Conservation (phyloP, 1,140 invertebrate species). For the Tachypleus tridentatus region DNA sequence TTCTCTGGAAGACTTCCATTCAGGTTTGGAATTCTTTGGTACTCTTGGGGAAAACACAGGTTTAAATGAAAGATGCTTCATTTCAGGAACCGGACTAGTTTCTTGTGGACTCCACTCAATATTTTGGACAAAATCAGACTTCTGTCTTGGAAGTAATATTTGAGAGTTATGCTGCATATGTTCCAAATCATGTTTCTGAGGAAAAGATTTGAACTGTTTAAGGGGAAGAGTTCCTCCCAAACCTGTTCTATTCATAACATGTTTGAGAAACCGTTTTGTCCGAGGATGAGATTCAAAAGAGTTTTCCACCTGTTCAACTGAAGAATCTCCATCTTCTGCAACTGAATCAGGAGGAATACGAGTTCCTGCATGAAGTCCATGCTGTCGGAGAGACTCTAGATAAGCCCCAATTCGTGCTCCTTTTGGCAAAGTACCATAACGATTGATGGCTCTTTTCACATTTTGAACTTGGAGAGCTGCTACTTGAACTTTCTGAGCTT, state of each 20-base stretch:
- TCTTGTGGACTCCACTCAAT: slow-evolving; percentile 20
- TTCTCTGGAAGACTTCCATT: slow-evolving; percentile 9
- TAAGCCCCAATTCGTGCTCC: slow-evolving; percentile 90
- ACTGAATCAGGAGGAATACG: slow-evolving; percentile 33
- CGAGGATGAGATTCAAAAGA: neutral
- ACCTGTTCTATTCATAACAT: slow-evolving; percentile 4
- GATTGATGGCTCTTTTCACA: slow-evolving; percentile 86
- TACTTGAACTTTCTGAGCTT: slow-evolving; percentile 47
- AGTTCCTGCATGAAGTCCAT: slow-evolving; percentile 43
- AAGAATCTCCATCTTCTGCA: slow-evolving; percentile 14
- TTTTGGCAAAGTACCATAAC: slow-evolving; percentile 94
- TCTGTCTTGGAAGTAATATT: slow-evolving; percentile 31
- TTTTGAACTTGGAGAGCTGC: slow-evolving; percentile 91
- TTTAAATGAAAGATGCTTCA: slow-evolving; percentile 15
- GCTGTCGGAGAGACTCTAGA: slow-evolving; percentile 75
- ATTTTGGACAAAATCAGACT: slow-evolving; percentile 33
- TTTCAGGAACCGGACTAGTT: slow-evolving; percentile 21
- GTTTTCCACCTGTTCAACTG: slow-evolving; percentile 13
- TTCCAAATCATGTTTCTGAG: slow-evolving; percentile 15
- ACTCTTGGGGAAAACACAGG: slow-evolving; percentile 21
- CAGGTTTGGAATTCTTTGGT: slow-evolving; percentile 14
- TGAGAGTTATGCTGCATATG: slow-evolving; percentile 17
- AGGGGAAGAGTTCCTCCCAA: slow-evolving; percentile 14
- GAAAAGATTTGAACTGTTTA: slow-evolving; percentile 10
- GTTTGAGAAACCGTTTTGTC: neutral